Evolutionary conservation across 2,888 invertebrate genomes (phyloP).

Genomic region (Escarpia spicata): DNA sequence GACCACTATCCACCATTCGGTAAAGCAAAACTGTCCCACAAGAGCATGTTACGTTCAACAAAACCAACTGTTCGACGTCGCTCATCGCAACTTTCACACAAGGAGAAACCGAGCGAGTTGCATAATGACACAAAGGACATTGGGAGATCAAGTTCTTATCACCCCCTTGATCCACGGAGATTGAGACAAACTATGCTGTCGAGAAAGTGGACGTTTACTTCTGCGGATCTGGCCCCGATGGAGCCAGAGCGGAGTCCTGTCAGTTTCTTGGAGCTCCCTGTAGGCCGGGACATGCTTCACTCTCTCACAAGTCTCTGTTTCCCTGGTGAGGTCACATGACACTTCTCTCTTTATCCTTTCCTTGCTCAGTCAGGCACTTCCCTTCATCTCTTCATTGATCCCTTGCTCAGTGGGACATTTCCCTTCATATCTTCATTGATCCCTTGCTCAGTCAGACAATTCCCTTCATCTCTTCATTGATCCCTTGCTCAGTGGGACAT

Average conservation of each 20-base stretch:
- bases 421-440: too few relatives aligned
- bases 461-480: too few relatives aligned
- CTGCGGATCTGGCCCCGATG: conserved; percentile 14
- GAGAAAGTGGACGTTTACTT: neutral
- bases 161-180: neutral
- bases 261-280: conserved; percentile 40
- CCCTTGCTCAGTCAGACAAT: too few relatives aligned
- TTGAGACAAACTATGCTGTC: neutral
- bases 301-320: conserved; percentile 58
- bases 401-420: too few relatives aligned
- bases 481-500: too few relatives aligned
- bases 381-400: too few relatives aligned
- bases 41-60: neutral
- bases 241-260: neutral
- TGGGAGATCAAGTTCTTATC: conserved; percentile 18
- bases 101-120: neutral
- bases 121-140: conserved; percentile 7
- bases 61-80: neutral
- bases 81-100: neutral
- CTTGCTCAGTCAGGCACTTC: too few relatives aligned
- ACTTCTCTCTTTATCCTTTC: neutral
- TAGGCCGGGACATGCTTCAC: conserved; percentile 55
- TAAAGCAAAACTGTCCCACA: neutral
- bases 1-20: conserved; percentile 52
- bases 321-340: conserved; percentile 51